A percentile compares a stretch with the other conserved stretches of the same genome.
These are phyloP conservation scores for Carollia perspicillata DNA, from an alignment of 2,113 vertebrate species.

Conservation along the genomic window DNA sequence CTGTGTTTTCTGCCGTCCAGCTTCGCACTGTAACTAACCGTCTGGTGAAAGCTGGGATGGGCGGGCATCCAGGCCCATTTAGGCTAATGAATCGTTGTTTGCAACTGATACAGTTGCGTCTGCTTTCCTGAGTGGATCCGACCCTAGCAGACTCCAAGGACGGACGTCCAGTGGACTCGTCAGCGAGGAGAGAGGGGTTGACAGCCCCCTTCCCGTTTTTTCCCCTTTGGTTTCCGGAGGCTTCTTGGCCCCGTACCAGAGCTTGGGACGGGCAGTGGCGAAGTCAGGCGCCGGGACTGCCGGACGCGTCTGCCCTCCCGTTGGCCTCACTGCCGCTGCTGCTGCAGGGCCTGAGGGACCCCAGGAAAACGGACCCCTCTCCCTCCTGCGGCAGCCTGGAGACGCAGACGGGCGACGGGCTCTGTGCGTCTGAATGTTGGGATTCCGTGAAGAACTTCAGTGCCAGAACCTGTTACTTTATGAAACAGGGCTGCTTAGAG, in stretches of 20 bases:
- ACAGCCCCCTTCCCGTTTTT: background rate
- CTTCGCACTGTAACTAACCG: conserved; percentile 77
- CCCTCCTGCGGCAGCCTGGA: background rate
- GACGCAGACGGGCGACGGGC: background rate
- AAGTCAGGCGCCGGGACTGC: background rate
- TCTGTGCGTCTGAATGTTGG: background rate
- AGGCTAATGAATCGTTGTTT: conserved; percentile 72
- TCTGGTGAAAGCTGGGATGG: conserved; percentile 71
- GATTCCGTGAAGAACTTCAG: conserved; percentile 15
- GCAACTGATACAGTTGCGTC: conserved; percentile 73
- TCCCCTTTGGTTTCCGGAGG: background rate
- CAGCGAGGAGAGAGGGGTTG: background rate
- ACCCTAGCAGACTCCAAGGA: conserved; percentile 41
- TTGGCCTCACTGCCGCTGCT: background rate
- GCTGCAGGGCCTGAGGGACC: background rate
- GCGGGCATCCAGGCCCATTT: conserved; percentile 64
- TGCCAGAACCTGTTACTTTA: conserved; percentile 23
- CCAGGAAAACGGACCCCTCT: background rate
- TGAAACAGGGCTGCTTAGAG: background rate
- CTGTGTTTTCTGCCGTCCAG: background rate
- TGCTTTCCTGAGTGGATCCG: conserved; percentile 52
- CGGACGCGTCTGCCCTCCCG: background rate
- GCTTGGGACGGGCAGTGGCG: background rate
- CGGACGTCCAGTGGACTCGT: conserved; percentile 31
- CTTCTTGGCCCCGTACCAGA: background rate